Percentiles rank a stretch among this genome's conserved stretches.
Conservation (phyloP, 2,888 invertebrate species). For the Mimas tiliae region DNA sequence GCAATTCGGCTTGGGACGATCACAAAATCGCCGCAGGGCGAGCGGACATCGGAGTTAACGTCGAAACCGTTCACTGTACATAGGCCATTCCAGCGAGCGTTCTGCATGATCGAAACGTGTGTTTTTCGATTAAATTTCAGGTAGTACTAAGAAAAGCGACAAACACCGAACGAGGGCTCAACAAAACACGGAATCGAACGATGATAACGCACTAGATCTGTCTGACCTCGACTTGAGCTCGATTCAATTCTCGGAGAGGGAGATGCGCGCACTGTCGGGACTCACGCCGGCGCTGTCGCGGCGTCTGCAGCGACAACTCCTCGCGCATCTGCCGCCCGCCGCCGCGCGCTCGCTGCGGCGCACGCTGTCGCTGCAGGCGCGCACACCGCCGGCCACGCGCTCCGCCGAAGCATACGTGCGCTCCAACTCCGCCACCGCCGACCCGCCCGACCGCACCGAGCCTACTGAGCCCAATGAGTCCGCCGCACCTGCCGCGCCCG, state of each 20-base stretch:
- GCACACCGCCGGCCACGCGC: slow-evolving; percentile 34
- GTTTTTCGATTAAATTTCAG: slow-evolving; percentile 82
- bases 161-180: slow-evolving; percentile 59
- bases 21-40: slow-evolving; percentile 35
- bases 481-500: not conserved
- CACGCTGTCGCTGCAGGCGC: slow-evolving; percentile 83
- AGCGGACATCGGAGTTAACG: slow-evolving; percentile 33
- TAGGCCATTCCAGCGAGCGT: slow-evolving; percentile 78
- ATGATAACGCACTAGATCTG: slow-evolving; percentile 76
- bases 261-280: slow-evolving; percentile 87
- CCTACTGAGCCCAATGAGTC: slow-evolving; percentile 46
- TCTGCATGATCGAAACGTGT: slow-evolving; percentile 84
- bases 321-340: slow-evolving; percentile 88
- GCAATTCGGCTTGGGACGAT: slow-evolving; percentile 33
- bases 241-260: slow-evolving; percentile 88
- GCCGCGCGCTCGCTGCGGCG: slow-evolving; percentile 88
- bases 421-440: slow-evolving; percentile 59
- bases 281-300: slow-evolving; percentile 89
- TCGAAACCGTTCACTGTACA: slow-evolving; percentile 66
- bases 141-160: slow-evolving; percentile 75
- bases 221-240: slow-evolving; percentile 88
- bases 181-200: slow-evolving; percentile 45
- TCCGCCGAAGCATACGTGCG: slow-evolving; percentile 43
- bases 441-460: slow-evolving; percentile 38
- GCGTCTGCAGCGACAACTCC: slow-evolving; percentile 88